Percentiles rank a stretch among this genome's conserved stretches.
phyloP scores from a whole-genome alignment of 2,888 invertebrate genomes.

The Schrankia costaestrigalis region DNA sequence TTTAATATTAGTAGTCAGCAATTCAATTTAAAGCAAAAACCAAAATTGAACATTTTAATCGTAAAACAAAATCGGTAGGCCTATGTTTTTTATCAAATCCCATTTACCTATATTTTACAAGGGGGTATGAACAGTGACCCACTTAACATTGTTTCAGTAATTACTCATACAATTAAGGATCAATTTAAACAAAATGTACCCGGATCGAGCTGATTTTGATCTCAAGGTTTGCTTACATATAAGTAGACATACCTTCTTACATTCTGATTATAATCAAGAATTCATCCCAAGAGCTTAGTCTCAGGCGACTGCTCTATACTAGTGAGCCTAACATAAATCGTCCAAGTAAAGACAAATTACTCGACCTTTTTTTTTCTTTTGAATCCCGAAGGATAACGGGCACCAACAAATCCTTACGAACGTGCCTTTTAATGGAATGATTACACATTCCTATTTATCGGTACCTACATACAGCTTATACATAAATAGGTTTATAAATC shows the following conservation, averaged over 20 bases:
- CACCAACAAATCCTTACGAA: constrained; percentile 56
- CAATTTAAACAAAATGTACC: too few relatives aligned
- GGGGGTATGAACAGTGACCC: too few relatives aligned
- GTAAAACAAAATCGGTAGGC: too few relatives aligned
- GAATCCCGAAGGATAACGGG: constrained; percentile 60
- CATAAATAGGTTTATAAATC: neutral
- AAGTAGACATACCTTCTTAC: too few relatives aligned
- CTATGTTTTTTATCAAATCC: too few relatives aligned
- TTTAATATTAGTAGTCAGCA: neutral
- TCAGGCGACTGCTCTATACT: constrained; percentile 45
- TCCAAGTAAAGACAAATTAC: constrained; percentile 73
- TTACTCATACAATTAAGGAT: too few relatives aligned
- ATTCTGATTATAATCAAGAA: constrained; percentile 53
- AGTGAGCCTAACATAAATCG: constrained; percentile 67
- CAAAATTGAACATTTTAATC: too few relatives aligned
- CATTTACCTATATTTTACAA: too few relatives aligned
- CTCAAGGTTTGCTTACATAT: too few relatives aligned
- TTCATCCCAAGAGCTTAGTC: constrained; percentile 42
- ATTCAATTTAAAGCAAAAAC: too few relatives aligned
- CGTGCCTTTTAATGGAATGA: constrained; percentile 65
- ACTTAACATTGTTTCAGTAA: too few relatives aligned
- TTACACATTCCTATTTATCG: constrained; percentile 53
- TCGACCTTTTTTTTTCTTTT: constrained; percentile 63
- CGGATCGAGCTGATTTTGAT: too few relatives aligned
- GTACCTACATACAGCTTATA: constrained; percentile 12